phyloP scores from a whole-genome alignment of 1,140 invertebrate genomes.

The Drosophila carrolli region DNA sequence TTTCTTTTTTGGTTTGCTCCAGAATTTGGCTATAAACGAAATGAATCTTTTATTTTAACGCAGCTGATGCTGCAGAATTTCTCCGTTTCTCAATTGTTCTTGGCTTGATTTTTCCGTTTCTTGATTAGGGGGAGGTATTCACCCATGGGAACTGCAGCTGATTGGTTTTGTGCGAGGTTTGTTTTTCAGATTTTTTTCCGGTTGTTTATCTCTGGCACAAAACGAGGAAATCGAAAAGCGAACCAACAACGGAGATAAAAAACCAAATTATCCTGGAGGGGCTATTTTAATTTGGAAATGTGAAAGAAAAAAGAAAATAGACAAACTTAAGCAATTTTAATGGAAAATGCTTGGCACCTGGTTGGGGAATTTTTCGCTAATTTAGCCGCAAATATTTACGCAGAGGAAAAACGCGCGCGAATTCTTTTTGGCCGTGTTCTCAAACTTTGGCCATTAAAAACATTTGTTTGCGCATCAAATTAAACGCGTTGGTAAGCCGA shows the following conservation, averaged over 20 bases:
- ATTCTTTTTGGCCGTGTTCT: constrained; percentile 24
- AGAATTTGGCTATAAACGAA: constrained; percentile 42
- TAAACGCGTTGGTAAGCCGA: constrained; percentile 63
- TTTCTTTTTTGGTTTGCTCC: background rate
- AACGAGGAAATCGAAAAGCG: constrained; percentile 44
- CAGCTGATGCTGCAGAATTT: constrained; percentile 42
- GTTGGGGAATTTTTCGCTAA: constrained; percentile 40
- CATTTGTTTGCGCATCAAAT: constrained; percentile 79
- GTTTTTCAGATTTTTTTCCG: constrained; percentile 25
- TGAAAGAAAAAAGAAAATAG: constrained; percentile 2
- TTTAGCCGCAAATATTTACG: constrained; percentile 70
- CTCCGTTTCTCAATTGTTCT: constrained; percentile 38
- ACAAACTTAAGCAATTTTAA: constrained; percentile 34
- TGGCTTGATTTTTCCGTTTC: constrained; percentile 47
- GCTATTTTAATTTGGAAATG: constrained; percentile 34
- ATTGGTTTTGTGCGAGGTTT: constrained; percentile 69
- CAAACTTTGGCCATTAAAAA: constrained; percentile 71
- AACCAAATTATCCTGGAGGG: constrained; percentile 18
- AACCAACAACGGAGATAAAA: constrained; percentile 29
- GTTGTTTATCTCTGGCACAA: constrained; percentile 28
- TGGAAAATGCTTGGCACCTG: constrained; percentile 41
- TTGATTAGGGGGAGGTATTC: constrained; percentile 56
- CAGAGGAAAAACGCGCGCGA: constrained; percentile 3
- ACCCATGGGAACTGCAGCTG: constrained; percentile 55
- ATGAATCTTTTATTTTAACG: constrained; percentile 52